Base-by-base conservation (phyloP, 2,113 vertebrate genomes). In the Pyxicephalus adspersus region DNA sequence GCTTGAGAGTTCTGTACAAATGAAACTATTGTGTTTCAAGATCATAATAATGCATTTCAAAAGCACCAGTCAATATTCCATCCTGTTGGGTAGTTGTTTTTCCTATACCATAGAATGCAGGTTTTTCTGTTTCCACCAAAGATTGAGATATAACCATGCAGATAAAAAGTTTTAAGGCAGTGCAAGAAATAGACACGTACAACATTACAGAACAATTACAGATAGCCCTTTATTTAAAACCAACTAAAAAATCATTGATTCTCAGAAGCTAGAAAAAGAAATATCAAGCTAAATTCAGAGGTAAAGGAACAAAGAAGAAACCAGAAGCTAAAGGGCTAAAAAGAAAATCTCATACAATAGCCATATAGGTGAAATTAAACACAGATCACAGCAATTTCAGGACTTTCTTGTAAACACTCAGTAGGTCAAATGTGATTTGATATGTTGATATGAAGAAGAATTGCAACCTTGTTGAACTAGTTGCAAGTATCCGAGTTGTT, bases 81-180 rank as follows among this genome's bases (percentile, higher is more conserved):
- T 67, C 76, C 64, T 78, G 64, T 29, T 78, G 63, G n/a, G 76
- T 57, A 67, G 57, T 78, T 78, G 76, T 67, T 26, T 76, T 63
- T 63, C 57, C 8, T 73, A 51, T 38, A 8, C 16, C 29, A 64
- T 38, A 61, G 45, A 60, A 60, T 0, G 2, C 17, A 61, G 25
- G 29, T 18, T 73, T 38, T 58, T 38, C 13, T 18, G 11, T 45
- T 45, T 45, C 11, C 38, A 9, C 11, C 38, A 45, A 45, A 45
- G 38, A 6, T 9, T 45, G 5, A 45, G 38, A 45, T 45, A 13
- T 15, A 45, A 13, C 8, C 1, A 45, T 13, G 8, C n/a, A 55
- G n/a, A n/a, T 4, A 22, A 34, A 16, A 20, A 1, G 20, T 73
- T 5, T 73, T 38, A 55, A 50, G 19, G 4, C 11, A 3, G 2